phyloP scores from a whole-genome alignment of 1,140 invertebrate genomes.

The Zaprionus ornatus region DNA sequence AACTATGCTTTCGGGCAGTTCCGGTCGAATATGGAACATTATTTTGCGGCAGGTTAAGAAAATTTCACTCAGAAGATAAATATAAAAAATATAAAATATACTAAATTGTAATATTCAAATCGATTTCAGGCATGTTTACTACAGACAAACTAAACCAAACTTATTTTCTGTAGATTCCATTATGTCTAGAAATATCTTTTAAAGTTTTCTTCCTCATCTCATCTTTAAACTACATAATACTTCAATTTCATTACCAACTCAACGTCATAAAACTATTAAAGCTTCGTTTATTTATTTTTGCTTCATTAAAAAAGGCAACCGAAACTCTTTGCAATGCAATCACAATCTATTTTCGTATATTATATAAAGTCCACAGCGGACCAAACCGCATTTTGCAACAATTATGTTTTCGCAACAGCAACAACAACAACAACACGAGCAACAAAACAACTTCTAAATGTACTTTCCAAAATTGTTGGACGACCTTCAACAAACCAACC shows the following conservation, averaged over 20 bases:
- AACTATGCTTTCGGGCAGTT: constrained; percentile 12
- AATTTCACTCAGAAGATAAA: not conserved
- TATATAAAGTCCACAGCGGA: constrained; percentile 7
- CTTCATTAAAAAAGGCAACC: not conserved
- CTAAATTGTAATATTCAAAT: too few species aligned
- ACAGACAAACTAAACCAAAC: too few species aligned
- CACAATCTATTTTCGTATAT: constrained; percentile 40
- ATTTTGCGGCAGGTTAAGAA: not conserved
- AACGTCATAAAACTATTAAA: not conserved
- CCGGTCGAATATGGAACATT: not conserved
- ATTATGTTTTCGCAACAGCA: constrained; percentile 59
- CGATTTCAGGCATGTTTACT: too few species aligned
- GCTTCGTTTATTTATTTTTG: not conserved
- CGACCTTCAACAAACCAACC: constrained; percentile 65
- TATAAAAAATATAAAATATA: too few species aligned
- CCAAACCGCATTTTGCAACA: constrained; percentile 69
- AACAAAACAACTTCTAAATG: constrained; percentile 71
- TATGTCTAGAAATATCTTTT: too few species aligned
- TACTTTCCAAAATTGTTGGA: constrained; percentile 72
- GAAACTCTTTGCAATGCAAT: constrained; percentile 35
- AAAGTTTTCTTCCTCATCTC: not conserved
- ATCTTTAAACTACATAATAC: not conserved
- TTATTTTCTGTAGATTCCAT: too few species aligned
- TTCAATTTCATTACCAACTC: not conserved
- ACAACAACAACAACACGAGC: constrained; percentile 2